Evolutionary conservation across 1,140 invertebrate species (phyloP), one percentile per base, ranked within the genome.

Genomic region (Formica selysi): DNA sequence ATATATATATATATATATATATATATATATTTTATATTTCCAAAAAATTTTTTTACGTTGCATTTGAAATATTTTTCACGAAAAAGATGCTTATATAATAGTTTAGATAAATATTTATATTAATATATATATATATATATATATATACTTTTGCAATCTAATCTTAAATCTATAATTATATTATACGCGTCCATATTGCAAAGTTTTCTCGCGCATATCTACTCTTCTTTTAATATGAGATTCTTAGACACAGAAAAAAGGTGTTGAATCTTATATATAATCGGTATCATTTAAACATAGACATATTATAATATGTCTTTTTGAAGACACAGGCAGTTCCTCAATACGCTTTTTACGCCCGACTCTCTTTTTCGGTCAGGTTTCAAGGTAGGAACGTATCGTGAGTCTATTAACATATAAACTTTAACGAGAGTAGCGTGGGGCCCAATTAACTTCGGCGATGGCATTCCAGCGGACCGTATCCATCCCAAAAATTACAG

Each of bases 401-500:
- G 64, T 71, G 79, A 71, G 51, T 71, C 79, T 81, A 81, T 81
- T 81, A 81, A 81, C 79, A 81, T 81, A 81, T 81, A 81, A 81
- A 81, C 65, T 81, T 81, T 81, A 81, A 81, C 67, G 79, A 81
- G 79, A 81, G 67, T 44, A 71, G 38, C 79, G 13, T 61, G 67
- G 67, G 65, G 51, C 38, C 79, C 67, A 81, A 81, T 81, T 81
- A 81, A 71, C 79, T 81, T 81, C 26, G 79, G 38, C 67, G 79
- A 81, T 81, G 79, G 79, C 79, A 81, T 81, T 81, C 54, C 79
- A 81, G 36, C 79, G 79, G 67, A 81, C 74, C 74, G 62, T 64
- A 85, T 85, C 74, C 59, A 71, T 85, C 65, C 41, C 26, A 62
- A 74, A 51, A 76, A 86, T 81, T 62, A 68, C 32, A 59, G 57